These are phyloP conservation scores for Drosophila mettleri DNA, from an alignment of 2,888 invertebrate species.

Conservation along the genomic window DNA sequence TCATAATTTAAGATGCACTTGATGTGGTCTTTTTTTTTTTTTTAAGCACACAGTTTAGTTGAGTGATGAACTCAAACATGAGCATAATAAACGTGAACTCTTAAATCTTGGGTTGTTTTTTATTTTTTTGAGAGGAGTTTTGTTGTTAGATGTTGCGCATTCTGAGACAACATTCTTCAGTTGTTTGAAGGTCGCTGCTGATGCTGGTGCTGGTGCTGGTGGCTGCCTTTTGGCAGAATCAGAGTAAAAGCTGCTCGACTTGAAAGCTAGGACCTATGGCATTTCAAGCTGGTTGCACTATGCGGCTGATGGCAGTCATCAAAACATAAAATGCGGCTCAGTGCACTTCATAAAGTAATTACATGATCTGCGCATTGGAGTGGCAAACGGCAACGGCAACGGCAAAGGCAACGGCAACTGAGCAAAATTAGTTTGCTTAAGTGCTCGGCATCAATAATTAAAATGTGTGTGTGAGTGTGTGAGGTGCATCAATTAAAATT, in stretches of 20 bases:
- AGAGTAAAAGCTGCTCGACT: slow-evolving; percentile 74
- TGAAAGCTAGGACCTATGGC: slow-evolving; percentile 67
- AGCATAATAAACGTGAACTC: slow-evolving; percentile 18
- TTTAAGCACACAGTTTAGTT: not conserved
- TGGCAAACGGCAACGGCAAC: slow-evolving; percentile 15
- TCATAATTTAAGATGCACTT: not conserved
- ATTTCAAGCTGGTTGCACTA: slow-evolving; percentile 51
- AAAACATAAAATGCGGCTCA: slow-evolving; percentile 53
- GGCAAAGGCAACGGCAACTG: slow-evolving; percentile 42
- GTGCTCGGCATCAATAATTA: slow-evolving; percentile 66
- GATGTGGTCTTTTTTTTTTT: not conserved
- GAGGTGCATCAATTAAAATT: slow-evolving; percentile 62
- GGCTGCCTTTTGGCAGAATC: slow-evolving; percentile 68
- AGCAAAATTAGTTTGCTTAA: slow-evolving; percentile 63
- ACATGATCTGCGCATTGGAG: slow-evolving; percentile 32
- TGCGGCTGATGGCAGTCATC: slow-evolving; percentile 16
- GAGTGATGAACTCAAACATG: slow-evolving; percentile 4
- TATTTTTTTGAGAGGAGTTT: slow-evolving; percentile 10
- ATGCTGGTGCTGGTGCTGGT: not conserved
- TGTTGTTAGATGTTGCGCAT: slow-evolving; percentile 25
- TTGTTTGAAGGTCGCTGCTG: slow-evolving; percentile 50
- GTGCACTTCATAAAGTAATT: slow-evolving; percentile 72
- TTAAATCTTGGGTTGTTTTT: slow-evolving; percentile 9
- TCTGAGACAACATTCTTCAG: slow-evolving; percentile 64
- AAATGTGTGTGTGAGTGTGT: slow-evolving; percentile 42